Conservation (phyloP, 1,140 invertebrate species). For the Drosophila willistoni region DNA sequence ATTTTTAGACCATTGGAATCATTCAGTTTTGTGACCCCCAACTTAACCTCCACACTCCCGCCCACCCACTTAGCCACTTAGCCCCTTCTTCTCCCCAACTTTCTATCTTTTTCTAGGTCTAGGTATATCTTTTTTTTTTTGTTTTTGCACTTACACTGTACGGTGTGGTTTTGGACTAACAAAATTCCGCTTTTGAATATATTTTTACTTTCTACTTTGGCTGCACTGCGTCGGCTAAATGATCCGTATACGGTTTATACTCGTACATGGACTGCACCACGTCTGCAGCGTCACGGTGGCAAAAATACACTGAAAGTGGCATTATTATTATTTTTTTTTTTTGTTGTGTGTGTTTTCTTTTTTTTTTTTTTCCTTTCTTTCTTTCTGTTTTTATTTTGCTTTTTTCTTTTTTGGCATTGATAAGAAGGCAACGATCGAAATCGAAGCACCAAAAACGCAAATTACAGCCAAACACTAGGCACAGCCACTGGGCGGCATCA, state of each 20-base stretch:
- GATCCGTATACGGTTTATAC: constrained; percentile 18
- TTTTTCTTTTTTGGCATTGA: constrained; percentile 76
- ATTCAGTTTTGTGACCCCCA: constrained; percentile 33
- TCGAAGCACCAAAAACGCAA: constrained; percentile 70
- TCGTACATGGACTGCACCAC: constrained; percentile 59
- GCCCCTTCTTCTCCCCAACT: not conserved
- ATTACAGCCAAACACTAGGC: constrained; percentile 34
- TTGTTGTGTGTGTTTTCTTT: constrained; percentile 59
- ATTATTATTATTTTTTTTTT: constrained; percentile 65
- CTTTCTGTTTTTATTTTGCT: constrained; percentile 14
- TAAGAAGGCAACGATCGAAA: constrained; percentile 63
- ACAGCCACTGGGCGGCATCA: constrained; percentile 5
- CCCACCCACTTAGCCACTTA: no score
- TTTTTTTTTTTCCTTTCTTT: constrained; percentile 58
- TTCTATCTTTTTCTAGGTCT: constrained; percentile 23
- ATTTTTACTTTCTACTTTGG: constrained; percentile 3
- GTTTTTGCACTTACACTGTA: constrained; percentile 28
- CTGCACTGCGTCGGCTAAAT: constrained; percentile 13
- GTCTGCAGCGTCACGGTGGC: constrained; percentile 68
- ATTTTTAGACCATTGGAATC: constrained; percentile 63
- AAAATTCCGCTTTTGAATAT: not conserved
- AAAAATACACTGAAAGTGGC: constrained; percentile 67
- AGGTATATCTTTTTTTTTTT: no score
- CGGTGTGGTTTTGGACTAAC: not conserved
- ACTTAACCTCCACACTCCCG: no score